A percentile compares a stretch with the other conserved stretches of the same genome.
These are phyloP conservation scores for Anthophora plumipes DNA, from an alignment of 2,888 invertebrate species.

Conservation along the genomic window DNA sequence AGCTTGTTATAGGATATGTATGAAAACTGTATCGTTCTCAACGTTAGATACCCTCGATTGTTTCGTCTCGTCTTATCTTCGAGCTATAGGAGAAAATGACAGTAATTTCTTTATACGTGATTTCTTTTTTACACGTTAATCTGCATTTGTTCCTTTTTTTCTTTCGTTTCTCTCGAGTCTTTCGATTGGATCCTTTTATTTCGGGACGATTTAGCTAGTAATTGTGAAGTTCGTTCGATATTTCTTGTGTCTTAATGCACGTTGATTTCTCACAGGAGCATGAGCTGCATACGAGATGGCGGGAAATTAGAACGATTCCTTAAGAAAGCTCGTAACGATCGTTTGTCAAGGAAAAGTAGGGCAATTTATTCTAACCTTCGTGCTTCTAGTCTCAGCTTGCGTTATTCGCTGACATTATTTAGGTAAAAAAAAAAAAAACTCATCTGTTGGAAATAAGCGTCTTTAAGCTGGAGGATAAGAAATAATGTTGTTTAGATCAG, in stretches of 20 bases:
- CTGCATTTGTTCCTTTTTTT: neutral
- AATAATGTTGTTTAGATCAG: slow-evolving; percentile 1
- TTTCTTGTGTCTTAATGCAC: slow-evolving; percentile 6
- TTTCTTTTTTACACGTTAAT: neutral
- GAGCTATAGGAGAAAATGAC: too few relatives aligned
- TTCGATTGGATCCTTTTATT: neutral
- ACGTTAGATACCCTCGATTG: neutral
- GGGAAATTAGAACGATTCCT: slow-evolving; percentile 42
- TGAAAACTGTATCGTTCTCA: neutral
- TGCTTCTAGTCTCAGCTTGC: neutral
- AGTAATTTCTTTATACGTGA: too few relatives aligned
- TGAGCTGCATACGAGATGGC: slow-evolving; percentile 26
- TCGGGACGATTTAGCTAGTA: slow-evolving; percentile 12
- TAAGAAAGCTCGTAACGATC: slow-evolving; percentile 19
- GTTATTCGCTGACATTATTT: neutral
- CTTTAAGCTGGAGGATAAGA: too few relatives aligned
- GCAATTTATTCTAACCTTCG: neutral
- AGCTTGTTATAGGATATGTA: neutral
- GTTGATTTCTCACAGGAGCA: slow-evolving; percentile 55
- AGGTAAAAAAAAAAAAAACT: too few relatives aligned
- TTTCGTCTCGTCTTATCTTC: neutral
- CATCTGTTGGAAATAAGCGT: neutral
- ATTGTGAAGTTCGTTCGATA: slow-evolving; percentile 18
- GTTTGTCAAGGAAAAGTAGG: neutral
- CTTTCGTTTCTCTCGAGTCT: neutral